Evolutionary conservation across 1,140 invertebrate genomes (phyloP), one percentile per base, ranked within the genome.

Genomic region (Solen grandis): DNA sequence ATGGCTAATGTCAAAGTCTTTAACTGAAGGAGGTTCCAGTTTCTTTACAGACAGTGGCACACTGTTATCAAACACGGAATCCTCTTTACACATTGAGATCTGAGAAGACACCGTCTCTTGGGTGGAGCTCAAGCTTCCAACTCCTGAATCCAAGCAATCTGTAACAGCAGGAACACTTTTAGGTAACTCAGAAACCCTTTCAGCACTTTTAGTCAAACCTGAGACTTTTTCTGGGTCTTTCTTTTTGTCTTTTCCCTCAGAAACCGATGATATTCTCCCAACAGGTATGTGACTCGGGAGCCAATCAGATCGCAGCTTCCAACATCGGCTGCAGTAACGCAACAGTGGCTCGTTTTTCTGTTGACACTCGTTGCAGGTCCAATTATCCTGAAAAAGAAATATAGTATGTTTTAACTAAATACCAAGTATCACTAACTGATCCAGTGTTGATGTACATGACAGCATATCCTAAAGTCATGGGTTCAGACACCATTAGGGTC

Each of bases 301-400:
- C 87, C 87, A 88, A 22, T 81, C 84, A 66, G 80, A 77, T n/a
- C 87, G 70, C 25, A 87, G 27, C 25, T 79, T 85, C 87, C 87
- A 88, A 57, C 87, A 88, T 19, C 72, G 72, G 16, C 69, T 63
- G 78, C 87, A 88, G 77, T 85, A 79, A 5, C 86, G 70, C 68
- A 86, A 84, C 8, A 85, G 57, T 8, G 87, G 84, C 22, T 79
- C 52, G 59, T 88, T 88, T 19, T 33, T 62, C 10, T 63, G 62
- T 19, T 75, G 25, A 73, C 87, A 88, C n/a, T 70, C 55, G 31
- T 73, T 27, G 72, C 87, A 88, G n/a, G 33, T n/a, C 87, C 87
- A 88, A 22, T 86, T 84, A 55, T 88, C 87, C 87, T 88, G 79
- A 50, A 63, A 66, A 38, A 38, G 25, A 73, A 31, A 33, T 74